Base-by-base conservation (phyloP, 2,113 vertebrate genomes). In the Rhea americana region DNA sequence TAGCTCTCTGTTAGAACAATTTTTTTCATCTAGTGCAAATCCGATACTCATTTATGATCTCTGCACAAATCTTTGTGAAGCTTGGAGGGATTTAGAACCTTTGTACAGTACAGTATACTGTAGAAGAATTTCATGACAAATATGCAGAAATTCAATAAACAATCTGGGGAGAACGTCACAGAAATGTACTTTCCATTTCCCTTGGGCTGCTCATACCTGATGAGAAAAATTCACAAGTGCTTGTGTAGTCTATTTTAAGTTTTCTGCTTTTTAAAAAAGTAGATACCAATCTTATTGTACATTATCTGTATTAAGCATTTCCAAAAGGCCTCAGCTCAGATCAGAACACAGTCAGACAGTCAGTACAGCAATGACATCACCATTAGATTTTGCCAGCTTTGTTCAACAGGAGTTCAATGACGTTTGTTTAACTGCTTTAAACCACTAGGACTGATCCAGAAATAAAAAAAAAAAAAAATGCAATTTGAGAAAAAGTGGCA, bases 41-140 rank as follows among this genome's bases (percentile, higher is more conserved):
- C 93, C 94, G 87, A 76, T 94, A 81, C 76, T 94, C 89, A 87
- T 95, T 94, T 88, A 91, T 90, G 94, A 95, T 93, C 90, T 94
- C 94, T 59, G 81, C 77, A 73, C 93, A 96, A 82, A 91, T 93
- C 94, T 96, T 93, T 70, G 66, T 35, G 77, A 90, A 91, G 85
- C 85, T 90, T 66, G 71, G 30, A 76, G 85, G 83, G 93, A 94
- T 94, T 96, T 94, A 90, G 35, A 88, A 71, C 13, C 90, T 93
- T 91, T 95, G 83, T 91, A 67, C 56, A 73, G 73, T 71, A 93
- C 82, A 93, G 84, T 65, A 75, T 87, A 45, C 84, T 82, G 84
- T 84, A 91, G 62, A 94, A 93, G 91, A 87, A 89, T 90, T 90
- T 89, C 8, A 83, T 88, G 91, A 94, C 5, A 9, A 82, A 48